Conservation (phyloP, 2,113 vertebrate species). For the Kryptolebias marmoratus region DNA sequence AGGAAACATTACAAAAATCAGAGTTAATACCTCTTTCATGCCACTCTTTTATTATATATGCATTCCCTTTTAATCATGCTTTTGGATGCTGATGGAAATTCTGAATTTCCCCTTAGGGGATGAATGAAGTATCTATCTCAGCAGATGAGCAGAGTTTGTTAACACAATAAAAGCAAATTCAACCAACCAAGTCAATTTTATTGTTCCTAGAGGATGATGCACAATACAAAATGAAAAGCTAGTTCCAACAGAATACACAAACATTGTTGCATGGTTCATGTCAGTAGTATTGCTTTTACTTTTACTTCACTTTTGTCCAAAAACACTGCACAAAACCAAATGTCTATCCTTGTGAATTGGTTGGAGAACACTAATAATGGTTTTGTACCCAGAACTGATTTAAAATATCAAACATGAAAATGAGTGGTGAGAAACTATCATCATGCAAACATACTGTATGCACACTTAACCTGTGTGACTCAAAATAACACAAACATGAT, state of each 20-base stretch:
- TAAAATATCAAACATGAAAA: slow-evolving; percentile 22
- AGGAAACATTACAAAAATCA: too few species aligned
- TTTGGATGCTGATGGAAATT: too few species aligned
- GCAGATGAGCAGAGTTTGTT: neutral
- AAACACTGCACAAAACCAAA: slow-evolving; percentile 13
- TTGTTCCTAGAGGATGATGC: slow-evolving; percentile 30
- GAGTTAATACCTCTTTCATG: too few species aligned
- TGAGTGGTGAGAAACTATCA: neutral
- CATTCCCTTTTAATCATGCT: too few species aligned
- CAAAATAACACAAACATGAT: slow-evolving; percentile 13
- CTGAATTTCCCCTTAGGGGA: too few species aligned
- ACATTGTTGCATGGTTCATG: slow-evolving; percentile 19
- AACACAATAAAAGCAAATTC: slow-evolving; percentile 7
- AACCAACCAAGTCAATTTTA: slow-evolving; percentile 40
- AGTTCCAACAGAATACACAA: slow-evolving; percentile 26
- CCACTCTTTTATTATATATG: too few species aligned
- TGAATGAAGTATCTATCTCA: neutral
- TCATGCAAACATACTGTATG: slow-evolving; percentile 14
- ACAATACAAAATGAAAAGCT: slow-evolving; percentile 31
- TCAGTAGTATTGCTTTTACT: slow-evolving; percentile 28
- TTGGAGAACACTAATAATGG: neutral
- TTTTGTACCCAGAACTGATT: slow-evolving; percentile 25
- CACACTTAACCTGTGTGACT: slow-evolving; percentile 10
- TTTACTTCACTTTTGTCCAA: slow-evolving; percentile 22
- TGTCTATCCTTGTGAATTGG: neutral